phyloP scores from a whole-genome alignment of 37 sponge, comb jelly and placozoan species.

The Bolinopsis microptera region DNA sequence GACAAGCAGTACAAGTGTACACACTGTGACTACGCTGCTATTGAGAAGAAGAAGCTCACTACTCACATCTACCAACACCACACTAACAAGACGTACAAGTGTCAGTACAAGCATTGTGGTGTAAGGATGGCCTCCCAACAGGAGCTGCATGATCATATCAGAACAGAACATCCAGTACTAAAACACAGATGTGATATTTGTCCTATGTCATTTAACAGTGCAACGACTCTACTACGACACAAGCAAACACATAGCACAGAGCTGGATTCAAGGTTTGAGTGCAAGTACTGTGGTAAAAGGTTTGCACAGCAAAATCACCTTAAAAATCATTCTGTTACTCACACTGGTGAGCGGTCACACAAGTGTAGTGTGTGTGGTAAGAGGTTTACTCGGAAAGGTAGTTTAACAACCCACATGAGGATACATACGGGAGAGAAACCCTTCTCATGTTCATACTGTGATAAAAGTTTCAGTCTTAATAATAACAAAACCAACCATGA shows the following conservation, averaged over 20 bases:
- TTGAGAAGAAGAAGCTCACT: neutral
- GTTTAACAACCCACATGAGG: slow-evolving; percentile 19
- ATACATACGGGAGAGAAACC: slow-evolving; percentile 59
- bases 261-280: neutral
- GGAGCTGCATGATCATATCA: slow-evolving; percentile 54
- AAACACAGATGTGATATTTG: slow-evolving; percentile 1
- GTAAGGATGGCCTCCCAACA: slow-evolving; percentile 3
- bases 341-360: slow-evolving; percentile 31
- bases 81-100: slow-evolving; percentile 33
- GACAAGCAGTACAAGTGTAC: slow-evolving; percentile 19
- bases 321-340: neutral
- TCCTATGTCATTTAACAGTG: slow-evolving; percentile 28
- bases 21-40: slow-evolving; percentile 44
- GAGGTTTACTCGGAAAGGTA: neutral
- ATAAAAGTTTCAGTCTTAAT: neutral
- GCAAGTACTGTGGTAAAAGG: slow-evolving; percentile 54
- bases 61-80: slow-evolving; percentile 4
- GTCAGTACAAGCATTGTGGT: slow-evolving; percentile 51
- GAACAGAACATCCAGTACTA: slow-evolving; percentile 39
- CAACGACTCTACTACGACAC: neutral
- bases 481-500: neutral
- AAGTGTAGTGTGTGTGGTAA: slow-evolving; percentile 47
- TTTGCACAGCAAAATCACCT: neutral
- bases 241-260: slow-evolving; percentile 13
- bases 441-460: slow-evolving; percentile 27